Evolutionary conservation across 2,113 vertebrate genomes (phyloP), one percentile per base, ranked within the genome.

Genomic region (Triplophysa tibetana): DNA sequence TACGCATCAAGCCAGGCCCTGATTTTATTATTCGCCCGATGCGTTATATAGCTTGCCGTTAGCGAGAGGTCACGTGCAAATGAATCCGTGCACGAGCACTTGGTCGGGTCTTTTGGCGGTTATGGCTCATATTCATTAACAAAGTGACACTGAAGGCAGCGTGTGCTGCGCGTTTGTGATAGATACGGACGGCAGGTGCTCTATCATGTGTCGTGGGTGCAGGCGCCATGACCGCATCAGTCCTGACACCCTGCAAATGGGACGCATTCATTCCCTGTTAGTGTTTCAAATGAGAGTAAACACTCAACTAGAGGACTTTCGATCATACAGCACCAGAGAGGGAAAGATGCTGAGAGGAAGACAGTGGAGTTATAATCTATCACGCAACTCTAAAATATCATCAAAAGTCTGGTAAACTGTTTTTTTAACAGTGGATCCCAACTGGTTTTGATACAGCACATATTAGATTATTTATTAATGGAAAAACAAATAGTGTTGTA

Each of bases 231-330:
- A 68, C 58, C 70, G 63, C 70, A 84, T 79, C 80, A 84, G 45
- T 81, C 79, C 80, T 78, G 70, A 81, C 50, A 70, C 56, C 38
- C 23, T 67, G 67, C 69, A 64, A 78, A 81, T 81, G 83, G 83
- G 79, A 84, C 58, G 75, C 83, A 78, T 84, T 79, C 80, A 61
- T 84, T 76, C 50, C 67, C 76, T 62, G 80, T 75, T 84, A 79
- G 83, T 73, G 70, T 81, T 81, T 84, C 48, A 66, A 70, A 84
- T 81, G 83, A 81, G 79, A 75, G 76, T 84, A 84, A 81, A 84
- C 75, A 78, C 74, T 68, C 67, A 45, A 52, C 9, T 33, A 58
- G 77, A 82, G 50, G 54, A 52, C 79, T 65, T 74, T 78, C 56
- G 6, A 72, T 84, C 75, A 81, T 19, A 12, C 75, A 78, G 63